A percentile compares a stretch with the other conserved stretches of the same genome.
phyloP scores from a whole-genome alignment of 2,113 vertebrate genomes.

The Istiophorus platypterus region DNA sequence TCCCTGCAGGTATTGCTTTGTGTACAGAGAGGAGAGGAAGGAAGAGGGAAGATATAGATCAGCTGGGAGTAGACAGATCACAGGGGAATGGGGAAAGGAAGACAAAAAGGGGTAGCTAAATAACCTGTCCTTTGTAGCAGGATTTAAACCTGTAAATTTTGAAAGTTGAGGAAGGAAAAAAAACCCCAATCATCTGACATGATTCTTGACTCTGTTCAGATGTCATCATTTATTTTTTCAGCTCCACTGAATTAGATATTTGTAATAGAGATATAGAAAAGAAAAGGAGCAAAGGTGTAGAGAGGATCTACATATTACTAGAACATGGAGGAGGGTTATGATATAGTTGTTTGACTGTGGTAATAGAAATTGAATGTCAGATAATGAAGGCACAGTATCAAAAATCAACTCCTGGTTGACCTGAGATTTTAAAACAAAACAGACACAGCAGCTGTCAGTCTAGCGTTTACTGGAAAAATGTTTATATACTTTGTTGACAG shows the following conservation, averaged over 20 bases:
- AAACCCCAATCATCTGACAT: neutral
- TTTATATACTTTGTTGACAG: neutral
- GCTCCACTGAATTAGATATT: slow-evolving; percentile 5
- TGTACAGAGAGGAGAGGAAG: slow-evolving; percentile 31
- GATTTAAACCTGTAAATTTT: slow-evolving; percentile 4
- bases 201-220: neutral
- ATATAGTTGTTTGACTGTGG: neutral
- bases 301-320: neutral
- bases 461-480: neutral
- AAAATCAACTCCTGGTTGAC: neutral
- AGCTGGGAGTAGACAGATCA: slow-evolving; percentile 21
- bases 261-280: neutral
- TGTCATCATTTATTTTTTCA: neutral
- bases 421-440: neutral
- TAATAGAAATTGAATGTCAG: neutral
- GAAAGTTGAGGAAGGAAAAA: neutral
- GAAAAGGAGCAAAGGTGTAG: neutral
- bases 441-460: neutral
- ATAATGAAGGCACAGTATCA: neutral
- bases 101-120: slow-evolving; percentile 11
- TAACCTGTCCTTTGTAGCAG: neutral
- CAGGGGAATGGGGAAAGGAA: slow-evolving; percentile 2
- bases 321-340: neutral
- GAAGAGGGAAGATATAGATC: slow-evolving; percentile 36
- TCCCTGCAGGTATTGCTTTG: slow-evolving; percentile 59